Percentiles rank a stretch among this genome's conserved stretches.
These are phyloP conservation scores for Drosophila sturtevanti DNA, from an alignment of 1,140 invertebrate species.

Conservation along the genomic window DNA sequence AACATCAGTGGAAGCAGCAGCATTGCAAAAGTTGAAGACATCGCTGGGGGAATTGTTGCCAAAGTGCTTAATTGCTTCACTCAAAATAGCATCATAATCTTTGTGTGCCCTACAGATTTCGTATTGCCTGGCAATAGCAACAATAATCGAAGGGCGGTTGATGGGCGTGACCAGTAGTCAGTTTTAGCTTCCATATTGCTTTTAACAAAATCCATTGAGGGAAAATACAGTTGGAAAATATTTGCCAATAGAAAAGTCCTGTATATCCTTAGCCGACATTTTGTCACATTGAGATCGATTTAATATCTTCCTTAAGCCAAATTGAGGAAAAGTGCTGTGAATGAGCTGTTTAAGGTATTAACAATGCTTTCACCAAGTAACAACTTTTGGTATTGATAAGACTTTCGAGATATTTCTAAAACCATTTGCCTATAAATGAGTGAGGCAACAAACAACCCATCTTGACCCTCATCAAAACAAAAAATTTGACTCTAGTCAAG, in stretches of 20 bases:
- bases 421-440: too few relatives aligned
- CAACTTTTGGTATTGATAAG: neutral
- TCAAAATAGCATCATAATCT: conserved; percentile 76
- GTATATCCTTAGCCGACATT: neutral
- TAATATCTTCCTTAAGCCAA: neutral
- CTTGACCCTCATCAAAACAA: neutral
- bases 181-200: neutral
- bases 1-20: conserved; percentile 41
- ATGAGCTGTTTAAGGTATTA: conserved; percentile 11
- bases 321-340: neutral
- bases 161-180: conserved; percentile 4
- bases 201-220: neutral
- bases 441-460: neutral
- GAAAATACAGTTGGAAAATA: neutral
- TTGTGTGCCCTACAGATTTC: conserved; percentile 69
- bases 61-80: conserved; percentile 71
- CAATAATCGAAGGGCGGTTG: conserved; percentile 18
- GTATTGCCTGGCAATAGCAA: conserved; percentile 33
- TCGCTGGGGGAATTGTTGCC: conserved; percentile 53
- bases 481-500: neutral
- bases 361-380: neutral
- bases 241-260: neutral
- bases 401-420: neutral
- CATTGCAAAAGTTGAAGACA: conserved; percentile 54
- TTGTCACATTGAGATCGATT: neutral